phyloP scores from a whole-genome alignment of 2,113 vertebrate genomes.

The Ciconia boyciana region DNA sequence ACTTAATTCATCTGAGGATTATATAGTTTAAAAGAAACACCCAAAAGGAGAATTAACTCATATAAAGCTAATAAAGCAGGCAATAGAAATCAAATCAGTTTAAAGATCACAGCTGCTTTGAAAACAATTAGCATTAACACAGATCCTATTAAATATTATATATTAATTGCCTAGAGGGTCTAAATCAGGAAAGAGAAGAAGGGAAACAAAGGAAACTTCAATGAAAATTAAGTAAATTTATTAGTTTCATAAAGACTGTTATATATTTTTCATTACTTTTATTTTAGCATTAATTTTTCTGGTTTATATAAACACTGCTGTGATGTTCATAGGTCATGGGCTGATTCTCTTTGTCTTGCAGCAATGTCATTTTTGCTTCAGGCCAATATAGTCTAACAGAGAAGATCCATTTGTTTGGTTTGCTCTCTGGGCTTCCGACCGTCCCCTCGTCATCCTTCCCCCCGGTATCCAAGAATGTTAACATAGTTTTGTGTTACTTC shows the following conservation, averaged over 20 bases:
- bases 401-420: neutral
- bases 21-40: slow-evolving; percentile 12
- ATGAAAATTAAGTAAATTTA: neutral
- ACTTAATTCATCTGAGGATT: slow-evolving; percentile 40
- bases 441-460: too few species aligned
- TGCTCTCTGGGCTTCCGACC: neutral
- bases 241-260: neutral
- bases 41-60: slow-evolving; percentile 42
- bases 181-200: neutral
- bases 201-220: neutral
- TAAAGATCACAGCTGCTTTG: slow-evolving; percentile 29
- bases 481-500: neutral
- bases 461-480: neutral
- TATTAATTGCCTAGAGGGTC: neutral
- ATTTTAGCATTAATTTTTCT: neutral
- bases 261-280: neutral
- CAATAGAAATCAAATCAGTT: slow-evolving; percentile 35
- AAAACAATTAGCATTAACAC: slow-evolving; percentile 18
- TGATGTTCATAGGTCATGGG: neutral
- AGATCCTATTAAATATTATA: slow-evolving; percentile 3
- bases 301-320: neutral
- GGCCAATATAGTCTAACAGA: neutral
- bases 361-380: neutral
- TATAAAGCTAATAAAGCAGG: slow-evolving; percentile 55
- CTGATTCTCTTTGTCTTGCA: neutral